These are phyloP conservation scores for Girardia tigrina DNA, from an alignment of 2,888 invertebrate genomes.

Conservation along the genomic window DNA sequence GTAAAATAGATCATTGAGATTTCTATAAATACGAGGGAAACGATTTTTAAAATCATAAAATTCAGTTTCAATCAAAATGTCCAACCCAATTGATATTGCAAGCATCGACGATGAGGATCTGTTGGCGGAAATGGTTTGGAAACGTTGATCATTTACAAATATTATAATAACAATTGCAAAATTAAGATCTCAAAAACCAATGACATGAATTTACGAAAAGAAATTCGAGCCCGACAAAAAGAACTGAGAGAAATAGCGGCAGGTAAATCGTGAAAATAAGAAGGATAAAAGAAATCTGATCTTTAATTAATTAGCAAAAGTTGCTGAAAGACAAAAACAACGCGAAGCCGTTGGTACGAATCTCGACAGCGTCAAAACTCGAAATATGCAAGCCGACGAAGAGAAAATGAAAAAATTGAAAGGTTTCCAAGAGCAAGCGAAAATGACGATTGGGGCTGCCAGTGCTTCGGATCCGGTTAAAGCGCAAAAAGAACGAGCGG, in stretches of 20 bases:
- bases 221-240: not conserved
- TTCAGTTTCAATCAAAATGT: not conserved
- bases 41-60: not conserved
- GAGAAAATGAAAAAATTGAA: conserved; percentile 46
- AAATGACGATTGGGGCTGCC: conserved; percentile 38
- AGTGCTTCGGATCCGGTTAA: conserved; percentile 38
- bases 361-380: conserved; percentile 37
- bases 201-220: not conserved
- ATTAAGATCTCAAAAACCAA: not conserved
- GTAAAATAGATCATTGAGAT: not conserved
- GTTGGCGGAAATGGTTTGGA: not conserved
- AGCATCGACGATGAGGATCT: not conserved
- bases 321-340: conserved; percentile 38
- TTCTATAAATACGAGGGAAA: not conserved
- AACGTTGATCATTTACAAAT: not conserved
- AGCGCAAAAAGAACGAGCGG: conserved; percentile 39
- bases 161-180: too few relatives aligned
- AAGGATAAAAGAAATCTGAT: too few relatives aligned
- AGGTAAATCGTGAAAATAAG: not conserved
- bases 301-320: not conserved
- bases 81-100: not conserved
- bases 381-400: conserved; percentile 45
- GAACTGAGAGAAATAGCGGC: not conserved
- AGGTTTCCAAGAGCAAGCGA: conserved; percentile 46
- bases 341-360: conserved; percentile 38